A percentile compares a stretch with the other conserved stretches of the same genome.
These are phyloP conservation scores for Dipus sagitta DNA, from an alignment of 2,797 vertebrate genomes.

Conservation along the genomic window DNA sequence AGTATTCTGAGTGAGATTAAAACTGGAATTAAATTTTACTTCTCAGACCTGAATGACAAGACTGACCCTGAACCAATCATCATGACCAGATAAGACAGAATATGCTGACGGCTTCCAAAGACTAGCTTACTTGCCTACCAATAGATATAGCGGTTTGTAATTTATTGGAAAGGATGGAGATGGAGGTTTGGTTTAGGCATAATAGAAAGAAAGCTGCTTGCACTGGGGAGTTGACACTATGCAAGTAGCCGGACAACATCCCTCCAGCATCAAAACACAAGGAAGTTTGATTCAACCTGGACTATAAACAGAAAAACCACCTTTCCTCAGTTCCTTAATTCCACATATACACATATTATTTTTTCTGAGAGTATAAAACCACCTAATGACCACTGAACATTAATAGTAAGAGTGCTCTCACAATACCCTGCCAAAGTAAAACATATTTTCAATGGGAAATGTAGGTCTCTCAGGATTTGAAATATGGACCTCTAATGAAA, in stretches of 20 bases:
- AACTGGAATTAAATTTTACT: conserved; percentile 20
- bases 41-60: neutral
- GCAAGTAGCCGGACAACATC: neutral
- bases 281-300: neutral
- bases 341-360: neutral
- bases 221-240: neutral
- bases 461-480: neutral
- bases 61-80: neutral
- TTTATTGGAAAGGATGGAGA: neutral
- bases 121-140: no score
- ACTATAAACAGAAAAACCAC: neutral
- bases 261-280: neutral
- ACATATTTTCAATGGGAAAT: neutral
- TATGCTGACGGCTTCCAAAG: neutral
- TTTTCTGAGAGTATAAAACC: neutral
- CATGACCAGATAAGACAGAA: neutral
- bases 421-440: neutral
- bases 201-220: neutral
- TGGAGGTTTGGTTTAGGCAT: neutral
- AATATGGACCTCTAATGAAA: neutral
- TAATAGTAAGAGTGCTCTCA: neutral
- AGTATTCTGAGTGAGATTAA: neutral
- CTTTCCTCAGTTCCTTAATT: neutral
- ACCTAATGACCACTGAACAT: neutral
- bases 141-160: neutral